phyloP scores from a whole-genome alignment of 2,888 invertebrate species.

The Lamproptera curius region DNA sequence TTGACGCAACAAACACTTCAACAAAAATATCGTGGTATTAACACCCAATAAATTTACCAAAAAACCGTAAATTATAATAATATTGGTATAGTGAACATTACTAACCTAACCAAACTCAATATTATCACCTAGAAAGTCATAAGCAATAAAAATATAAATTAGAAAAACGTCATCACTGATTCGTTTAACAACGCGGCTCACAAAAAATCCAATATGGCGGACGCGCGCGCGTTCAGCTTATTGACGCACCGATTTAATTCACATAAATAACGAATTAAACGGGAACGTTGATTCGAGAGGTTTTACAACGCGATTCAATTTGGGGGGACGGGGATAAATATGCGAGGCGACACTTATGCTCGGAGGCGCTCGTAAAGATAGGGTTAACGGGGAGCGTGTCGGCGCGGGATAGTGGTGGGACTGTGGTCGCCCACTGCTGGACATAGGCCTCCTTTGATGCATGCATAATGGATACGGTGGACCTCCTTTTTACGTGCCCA shows the following conservation, averaged over 20 bases:
- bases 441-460: too few species aligned
- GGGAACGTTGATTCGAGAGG: constrained; percentile 66
- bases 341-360: constrained; percentile 76
- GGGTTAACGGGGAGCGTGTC: constrained; percentile 75
- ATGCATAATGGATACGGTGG: too few species aligned
- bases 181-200: constrained; percentile 61
- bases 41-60: too few species aligned
- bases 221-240: constrained; percentile 52
- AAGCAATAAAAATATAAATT: constrained; percentile 30
- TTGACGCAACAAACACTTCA: too few species aligned
- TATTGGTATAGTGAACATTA: too few species aligned
- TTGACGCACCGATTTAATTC: constrained; percentile 59
- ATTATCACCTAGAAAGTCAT: neutral
- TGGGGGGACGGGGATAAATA: constrained; percentile 73
- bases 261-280: constrained; percentile 61
- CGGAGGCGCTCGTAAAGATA: constrained; percentile 76
- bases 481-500: too few species aligned
- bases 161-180: constrained; percentile 35
- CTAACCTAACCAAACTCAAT: too few species aligned
- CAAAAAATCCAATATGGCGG: constrained; percentile 54
- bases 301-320: constrained; percentile 46
- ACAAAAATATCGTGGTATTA: too few species aligned
- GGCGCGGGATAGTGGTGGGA: too few species aligned
- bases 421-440: too few species aligned
- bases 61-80: too few species aligned